Percentiles rank a stretch among this genome's conserved stretches.
phyloP scores from a whole-genome alignment of 1,140 invertebrate genomes.

The Drosophila equinoxialis region DNA sequence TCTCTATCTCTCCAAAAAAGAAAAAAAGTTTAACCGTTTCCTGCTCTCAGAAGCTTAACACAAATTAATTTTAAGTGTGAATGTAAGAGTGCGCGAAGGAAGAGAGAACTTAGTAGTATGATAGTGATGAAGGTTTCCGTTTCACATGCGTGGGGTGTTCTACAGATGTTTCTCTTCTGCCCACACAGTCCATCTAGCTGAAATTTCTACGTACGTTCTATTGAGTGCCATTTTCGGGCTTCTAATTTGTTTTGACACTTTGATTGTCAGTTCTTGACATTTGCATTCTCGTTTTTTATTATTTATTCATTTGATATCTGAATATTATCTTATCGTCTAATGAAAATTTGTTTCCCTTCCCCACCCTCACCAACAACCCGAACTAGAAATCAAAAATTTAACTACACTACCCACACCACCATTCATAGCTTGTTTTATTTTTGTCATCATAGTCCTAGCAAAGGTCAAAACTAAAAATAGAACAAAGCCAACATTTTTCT shows the following conservation, averaged over 20 bases:
- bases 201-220: slow-evolving; percentile 21
- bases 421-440: slow-evolving; percentile 24
- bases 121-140: slow-evolving; percentile 39
- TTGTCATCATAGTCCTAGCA: slow-evolving; percentile 2
- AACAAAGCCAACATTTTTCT: not conserved
- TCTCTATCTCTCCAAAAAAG: not conserved
- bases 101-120: slow-evolving; percentile 15
- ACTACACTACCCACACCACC: not conserved
- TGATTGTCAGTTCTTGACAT: slow-evolving; percentile 57
- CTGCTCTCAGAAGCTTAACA: slow-evolving; percentile 56
- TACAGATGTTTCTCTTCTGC: slow-evolving; percentile 39
- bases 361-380: not conserved
- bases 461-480: slow-evolving; percentile 40
- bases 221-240: slow-evolving; percentile 36
- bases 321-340: slow-evolving; percentile 67
- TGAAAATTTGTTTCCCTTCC: slow-evolving; percentile 35
- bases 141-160: slow-evolving; percentile 51
- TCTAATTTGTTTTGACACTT: slow-evolving; percentile 69
- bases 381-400: not conserved
- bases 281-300: slow-evolving; percentile 8
- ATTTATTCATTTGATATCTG: slow-evolving; percentile 52
- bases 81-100: not conserved
- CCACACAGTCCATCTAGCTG: not conserved
- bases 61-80: slow-evolving; percentile 29
- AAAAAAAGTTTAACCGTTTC: slow-evolving; percentile 69